A percentile compares a stretch with the other conserved stretches of the same genome.
Conservation (phyloP, 2,113 vertebrate genomes). For the Ictalurus furcatus region DNA sequence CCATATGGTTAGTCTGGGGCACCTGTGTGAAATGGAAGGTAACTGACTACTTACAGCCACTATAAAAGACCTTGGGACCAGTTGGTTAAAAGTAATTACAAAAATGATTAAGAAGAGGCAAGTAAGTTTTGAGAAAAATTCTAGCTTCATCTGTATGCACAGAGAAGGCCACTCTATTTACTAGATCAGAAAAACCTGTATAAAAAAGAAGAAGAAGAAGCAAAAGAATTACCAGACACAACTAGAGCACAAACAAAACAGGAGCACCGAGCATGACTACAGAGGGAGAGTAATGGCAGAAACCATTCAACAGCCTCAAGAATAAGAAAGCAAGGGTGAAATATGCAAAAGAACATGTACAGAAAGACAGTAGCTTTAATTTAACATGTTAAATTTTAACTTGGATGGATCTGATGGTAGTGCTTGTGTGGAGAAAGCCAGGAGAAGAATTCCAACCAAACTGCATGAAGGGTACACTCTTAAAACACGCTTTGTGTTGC, state of each 20-base stretch:
- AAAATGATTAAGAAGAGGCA: too few species aligned
- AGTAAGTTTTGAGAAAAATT: neutral
- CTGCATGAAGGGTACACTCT: neutral
- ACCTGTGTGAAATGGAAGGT: neutral
- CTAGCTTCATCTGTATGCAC: neutral
- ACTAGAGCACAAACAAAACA: neutral
- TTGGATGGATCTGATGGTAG: neutral
- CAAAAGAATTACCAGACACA: neutral
- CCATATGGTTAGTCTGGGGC: neutral
- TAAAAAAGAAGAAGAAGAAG: neutral
- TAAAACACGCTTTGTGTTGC: too few species aligned
- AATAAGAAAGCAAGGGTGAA: neutral
- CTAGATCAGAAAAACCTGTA: too few species aligned
- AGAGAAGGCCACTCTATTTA: neutral
- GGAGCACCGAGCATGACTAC: neutral
- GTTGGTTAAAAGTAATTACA: too few species aligned
- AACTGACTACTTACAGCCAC: neutral
- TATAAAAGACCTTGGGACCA: too few species aligned
- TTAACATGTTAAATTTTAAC: neutral
- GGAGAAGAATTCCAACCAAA: neutral
- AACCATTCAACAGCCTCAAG: neutral
- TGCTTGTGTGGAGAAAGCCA: neutral
- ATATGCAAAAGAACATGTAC: too few species aligned
- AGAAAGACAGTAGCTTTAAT: too few species aligned
- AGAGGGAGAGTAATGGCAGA: neutral